Evolutionary conservation across 2,888 invertebrate species (phyloP).

Genomic region (Drepanosiphum platanoidis): DNA sequence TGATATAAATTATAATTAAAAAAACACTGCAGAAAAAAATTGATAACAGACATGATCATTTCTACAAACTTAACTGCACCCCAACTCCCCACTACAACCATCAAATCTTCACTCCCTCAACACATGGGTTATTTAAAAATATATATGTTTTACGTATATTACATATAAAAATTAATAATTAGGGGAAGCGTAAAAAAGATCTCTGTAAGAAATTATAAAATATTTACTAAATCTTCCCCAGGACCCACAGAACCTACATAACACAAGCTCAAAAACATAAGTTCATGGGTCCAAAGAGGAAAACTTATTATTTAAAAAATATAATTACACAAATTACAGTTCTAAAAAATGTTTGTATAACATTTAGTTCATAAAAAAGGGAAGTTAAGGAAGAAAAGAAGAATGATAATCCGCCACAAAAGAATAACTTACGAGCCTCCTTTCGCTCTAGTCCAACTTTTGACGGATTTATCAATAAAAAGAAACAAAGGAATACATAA

Average conservation of each 20-base stretch:
- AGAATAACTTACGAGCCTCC: conserved; percentile 62
- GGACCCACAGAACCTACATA: conserved; percentile 49
- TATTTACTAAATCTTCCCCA: conserved; percentile 17
- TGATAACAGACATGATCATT: conserved; percentile 39
- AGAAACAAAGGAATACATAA: neutral
- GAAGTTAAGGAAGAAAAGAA: neutral
- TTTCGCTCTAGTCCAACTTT: conserved; percentile 61
- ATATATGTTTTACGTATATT: neutral
- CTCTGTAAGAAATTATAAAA: conserved; percentile 27
- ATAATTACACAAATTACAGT: neutral
- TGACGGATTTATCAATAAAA: conserved; percentile 30
- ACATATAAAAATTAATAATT: neutral
- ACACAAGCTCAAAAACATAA: conserved; percentile 55
- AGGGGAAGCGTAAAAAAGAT: conserved; percentile 1
- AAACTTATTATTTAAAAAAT: neutral
- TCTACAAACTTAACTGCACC: neutral
- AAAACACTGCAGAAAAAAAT: conserved; percentile 31
- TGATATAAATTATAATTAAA: neutral
- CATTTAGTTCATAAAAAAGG: neutral
- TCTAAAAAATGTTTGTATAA: neutral
- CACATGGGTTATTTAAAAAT: neutral
- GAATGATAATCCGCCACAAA: conserved; percentile 43
- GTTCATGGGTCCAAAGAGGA: conserved; percentile 59
- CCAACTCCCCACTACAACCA: neutral
- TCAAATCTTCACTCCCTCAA: neutral